Conservation (phyloP, 92 coral and sea anemone genomes). For the Epizoanthus ramosus region DNA sequence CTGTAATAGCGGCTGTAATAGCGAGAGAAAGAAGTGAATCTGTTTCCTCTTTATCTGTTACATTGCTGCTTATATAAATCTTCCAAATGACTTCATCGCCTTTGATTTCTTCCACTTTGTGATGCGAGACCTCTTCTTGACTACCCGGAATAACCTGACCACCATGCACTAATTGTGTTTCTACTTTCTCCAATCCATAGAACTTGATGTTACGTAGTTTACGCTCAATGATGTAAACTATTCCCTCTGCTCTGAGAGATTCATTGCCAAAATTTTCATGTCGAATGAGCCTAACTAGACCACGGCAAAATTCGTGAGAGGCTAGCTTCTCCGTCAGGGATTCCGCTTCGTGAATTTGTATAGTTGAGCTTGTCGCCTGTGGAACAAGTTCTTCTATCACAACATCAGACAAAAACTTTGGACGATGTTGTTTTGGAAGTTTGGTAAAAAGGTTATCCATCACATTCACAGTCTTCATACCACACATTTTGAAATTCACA, state of each 20-base stretch:
- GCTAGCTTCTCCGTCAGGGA: constrained; percentile 44
- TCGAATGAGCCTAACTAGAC: constrained; percentile 60
- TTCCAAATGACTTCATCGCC: constrained; percentile 42
- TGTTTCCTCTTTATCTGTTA: not conserved
- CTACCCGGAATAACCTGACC: constrained; percentile 62
- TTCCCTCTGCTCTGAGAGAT: constrained; percentile 2
- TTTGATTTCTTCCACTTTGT: constrained; percentile 23
- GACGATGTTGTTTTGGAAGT: constrained; percentile 52
- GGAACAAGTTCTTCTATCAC: constrained; percentile 55
- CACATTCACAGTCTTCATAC: constrained; percentile 18
- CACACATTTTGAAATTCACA: constrained; percentile 51
- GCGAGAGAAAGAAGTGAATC: constrained; percentile 19
- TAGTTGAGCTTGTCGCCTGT: not conserved
- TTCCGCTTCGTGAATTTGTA: constrained; percentile 18
- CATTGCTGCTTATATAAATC: constrained; percentile 38
- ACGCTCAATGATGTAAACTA: constrained; percentile 31
- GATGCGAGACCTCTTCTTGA: constrained; percentile 44
- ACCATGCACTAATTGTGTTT: constrained; percentile 33
- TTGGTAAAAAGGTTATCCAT: constrained; percentile 31
- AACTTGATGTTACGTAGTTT: constrained; percentile 47
- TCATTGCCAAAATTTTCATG: constrained; percentile 43
- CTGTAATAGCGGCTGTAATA: constrained; percentile 34
- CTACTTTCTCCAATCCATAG: constrained; percentile 25
- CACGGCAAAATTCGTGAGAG: constrained; percentile 56
- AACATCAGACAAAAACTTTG: constrained; percentile 52